Conservation (phyloP, 2,888 invertebrate genomes). For the Glyphotaelius pellucidus region DNA sequence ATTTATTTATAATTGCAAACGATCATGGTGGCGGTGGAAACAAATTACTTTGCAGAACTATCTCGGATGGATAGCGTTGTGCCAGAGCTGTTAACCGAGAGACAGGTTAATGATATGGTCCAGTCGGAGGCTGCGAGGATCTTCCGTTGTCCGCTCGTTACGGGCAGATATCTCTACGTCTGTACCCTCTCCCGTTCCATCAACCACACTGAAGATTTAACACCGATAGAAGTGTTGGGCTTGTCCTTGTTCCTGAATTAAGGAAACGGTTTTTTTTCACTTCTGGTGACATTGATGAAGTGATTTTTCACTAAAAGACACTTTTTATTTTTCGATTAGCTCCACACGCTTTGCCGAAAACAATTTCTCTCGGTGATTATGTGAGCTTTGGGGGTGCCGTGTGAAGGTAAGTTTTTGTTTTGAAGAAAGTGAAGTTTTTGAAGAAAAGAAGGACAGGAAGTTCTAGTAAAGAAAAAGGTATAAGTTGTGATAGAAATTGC, state of each 20-base stretch:
- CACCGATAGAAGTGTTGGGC: background rate
- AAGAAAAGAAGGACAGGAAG: too few relatives aligned
- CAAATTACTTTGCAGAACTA: conserved; percentile 6
- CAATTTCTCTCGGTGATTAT: too few relatives aligned
- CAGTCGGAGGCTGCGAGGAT: conserved; percentile 9
- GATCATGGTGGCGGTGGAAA: conserved; percentile 12
- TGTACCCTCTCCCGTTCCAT: conserved; percentile 13
- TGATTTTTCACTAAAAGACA: too few relatives aligned
- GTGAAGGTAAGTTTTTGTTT: too few relatives aligned
- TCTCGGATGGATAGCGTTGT: background rate
- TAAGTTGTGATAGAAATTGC: too few relatives aligned
- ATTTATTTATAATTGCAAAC: background rate
- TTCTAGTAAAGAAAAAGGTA: too few relatives aligned
- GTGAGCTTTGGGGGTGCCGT: too few relatives aligned
- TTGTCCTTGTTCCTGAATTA: background rate
- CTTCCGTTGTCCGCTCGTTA: background rate
- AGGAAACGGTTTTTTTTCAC: background rate
- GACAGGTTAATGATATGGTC: conserved; percentile 64
- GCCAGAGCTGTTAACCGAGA: conserved; percentile 54
- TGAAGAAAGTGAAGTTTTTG: too few relatives aligned
- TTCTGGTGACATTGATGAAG: too few relatives aligned
- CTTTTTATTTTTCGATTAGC: too few relatives aligned
- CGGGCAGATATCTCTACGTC: conserved; percentile 13
- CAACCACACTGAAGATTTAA: background rate
- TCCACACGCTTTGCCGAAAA: too few relatives aligned